Evolutionary conservation across 1,140 invertebrate species (phyloP).

Genomic region (Parapsyche elsis): DNA sequence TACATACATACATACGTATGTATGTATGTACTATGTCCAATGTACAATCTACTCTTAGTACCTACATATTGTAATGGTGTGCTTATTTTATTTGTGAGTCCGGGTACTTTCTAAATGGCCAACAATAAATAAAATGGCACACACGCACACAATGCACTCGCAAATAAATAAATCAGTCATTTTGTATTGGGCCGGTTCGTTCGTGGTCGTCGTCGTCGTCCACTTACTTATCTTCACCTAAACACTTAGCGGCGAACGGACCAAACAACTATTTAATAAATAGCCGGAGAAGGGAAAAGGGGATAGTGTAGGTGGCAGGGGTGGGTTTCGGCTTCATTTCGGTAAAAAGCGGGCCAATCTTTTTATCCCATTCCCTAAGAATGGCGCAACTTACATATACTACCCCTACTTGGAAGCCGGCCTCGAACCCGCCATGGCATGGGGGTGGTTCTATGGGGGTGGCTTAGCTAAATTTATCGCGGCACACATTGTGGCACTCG

Average conservation of each 20-base stretch:
- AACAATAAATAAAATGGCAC: background rate
- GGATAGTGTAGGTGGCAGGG: background rate
- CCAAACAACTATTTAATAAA: conserved; percentile 46
- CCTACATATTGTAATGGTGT: too few relatives aligned
- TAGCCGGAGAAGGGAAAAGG: conserved; percentile 2
- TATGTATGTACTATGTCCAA: too few relatives aligned
- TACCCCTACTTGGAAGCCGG: background rate
- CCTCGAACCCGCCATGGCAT: background rate
- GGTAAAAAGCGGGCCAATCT: conserved; percentile 46
- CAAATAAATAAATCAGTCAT: conserved; percentile 10
- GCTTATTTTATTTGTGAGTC: too few relatives aligned
- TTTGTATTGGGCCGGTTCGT: conserved; percentile 19
- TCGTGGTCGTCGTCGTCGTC: too few relatives aligned
- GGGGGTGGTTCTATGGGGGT: background rate
- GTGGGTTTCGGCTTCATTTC: conserved; percentile 42
- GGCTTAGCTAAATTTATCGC: conserved; percentile 54
- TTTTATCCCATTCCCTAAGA: conserved; percentile 10
- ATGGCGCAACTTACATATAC: too few relatives aligned
- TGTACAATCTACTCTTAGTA: too few relatives aligned
- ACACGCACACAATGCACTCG: background rate
- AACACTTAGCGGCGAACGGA: conserved; percentile 46
- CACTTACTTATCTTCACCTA: conserved; percentile 43
- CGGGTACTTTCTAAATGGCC: too few relatives aligned
- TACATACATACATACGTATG: too few relatives aligned
- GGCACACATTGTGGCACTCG: conserved; percentile 48